phyloP scores from a whole-genome alignment of 2,113 vertebrate species.

The Podiceps cristatus region DNA sequence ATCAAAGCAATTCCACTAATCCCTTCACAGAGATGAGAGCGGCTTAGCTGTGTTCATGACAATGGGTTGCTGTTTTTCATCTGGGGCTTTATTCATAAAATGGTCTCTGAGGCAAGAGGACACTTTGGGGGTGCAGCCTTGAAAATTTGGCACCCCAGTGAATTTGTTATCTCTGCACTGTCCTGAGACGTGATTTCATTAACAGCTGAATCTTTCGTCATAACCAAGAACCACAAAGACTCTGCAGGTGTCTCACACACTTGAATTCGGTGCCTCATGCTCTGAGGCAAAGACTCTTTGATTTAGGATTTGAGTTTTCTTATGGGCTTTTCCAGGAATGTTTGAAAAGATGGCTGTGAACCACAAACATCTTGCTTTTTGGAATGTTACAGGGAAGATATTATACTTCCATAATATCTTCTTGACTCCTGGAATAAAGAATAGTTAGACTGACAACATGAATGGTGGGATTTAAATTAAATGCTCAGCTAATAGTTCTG shows the following conservation, averaged over 20 bases:
- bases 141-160: neutral
- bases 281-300: neutral
- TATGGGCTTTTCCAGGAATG: neutral
- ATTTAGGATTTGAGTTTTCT: neutral
- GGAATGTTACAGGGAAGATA: neutral
- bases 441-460: neutral
- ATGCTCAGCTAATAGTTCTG: neutral
- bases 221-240: neutral
- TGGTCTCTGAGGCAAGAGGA: neutral
- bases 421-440: neutral
- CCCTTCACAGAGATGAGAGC: conserved; percentile 9
- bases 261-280: neutral
- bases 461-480: neutral
- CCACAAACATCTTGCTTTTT: neutral
- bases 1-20: conserved; percentile 57
- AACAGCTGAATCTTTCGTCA: neutral
- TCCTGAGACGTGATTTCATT: neutral
- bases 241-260: neutral
- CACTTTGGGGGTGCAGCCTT: neutral
- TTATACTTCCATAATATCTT: neutral
- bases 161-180: neutral
- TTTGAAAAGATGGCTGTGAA: neutral
- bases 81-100: neutral
- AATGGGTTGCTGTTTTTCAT: neutral
- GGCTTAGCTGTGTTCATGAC: neutral